phyloP scores from a whole-genome alignment of 2,888 invertebrate genomes.

The Himalopsyche anomala region DNA sequence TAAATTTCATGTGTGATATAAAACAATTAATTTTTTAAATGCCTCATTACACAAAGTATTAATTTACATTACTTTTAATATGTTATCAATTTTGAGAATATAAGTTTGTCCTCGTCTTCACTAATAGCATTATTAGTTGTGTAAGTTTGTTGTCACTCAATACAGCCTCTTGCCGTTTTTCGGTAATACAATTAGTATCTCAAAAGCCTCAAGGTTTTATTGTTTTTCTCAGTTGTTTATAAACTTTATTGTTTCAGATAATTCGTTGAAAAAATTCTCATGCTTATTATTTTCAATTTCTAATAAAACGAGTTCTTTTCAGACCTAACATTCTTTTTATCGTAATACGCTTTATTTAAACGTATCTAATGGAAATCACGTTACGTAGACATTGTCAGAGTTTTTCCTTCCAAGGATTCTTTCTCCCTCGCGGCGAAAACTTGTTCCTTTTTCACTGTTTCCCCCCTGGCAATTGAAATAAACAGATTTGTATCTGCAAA shows the following conservation, averaged over 20 bases:
- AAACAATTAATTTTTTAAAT: no score
- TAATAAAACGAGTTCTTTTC: neutral
- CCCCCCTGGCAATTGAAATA: conserved; percentile 19
- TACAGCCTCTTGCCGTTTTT: neutral
- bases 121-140: neutral
- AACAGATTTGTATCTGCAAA: conserved; percentile 12
- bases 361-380: conserved; percentile 37
- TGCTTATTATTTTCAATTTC: conserved; percentile 28
- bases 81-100: no score
- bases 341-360: conserved; percentile 30
- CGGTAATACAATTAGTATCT: neutral
- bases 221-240: conserved; percentile 9
- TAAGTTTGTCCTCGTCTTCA: neutral
- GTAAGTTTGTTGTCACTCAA: neutral
- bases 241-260: neutral
- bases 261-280: neutral
- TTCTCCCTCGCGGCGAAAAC: conserved; percentile 12
- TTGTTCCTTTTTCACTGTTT: conserved; percentile 22
- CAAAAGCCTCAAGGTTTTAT: neutral
- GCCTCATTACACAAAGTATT: no score
- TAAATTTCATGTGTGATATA: no score
- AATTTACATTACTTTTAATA: no score
- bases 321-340: neutral
- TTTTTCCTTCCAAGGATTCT: neutral
- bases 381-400: conserved; percentile 16